A percentile compares a stretch with the other conserved stretches of the same genome.
These are phyloP conservation scores for Perodicticus potto DNA, from an alignment of 2,797 vertebrate species.

Conservation along the genomic window DNA sequence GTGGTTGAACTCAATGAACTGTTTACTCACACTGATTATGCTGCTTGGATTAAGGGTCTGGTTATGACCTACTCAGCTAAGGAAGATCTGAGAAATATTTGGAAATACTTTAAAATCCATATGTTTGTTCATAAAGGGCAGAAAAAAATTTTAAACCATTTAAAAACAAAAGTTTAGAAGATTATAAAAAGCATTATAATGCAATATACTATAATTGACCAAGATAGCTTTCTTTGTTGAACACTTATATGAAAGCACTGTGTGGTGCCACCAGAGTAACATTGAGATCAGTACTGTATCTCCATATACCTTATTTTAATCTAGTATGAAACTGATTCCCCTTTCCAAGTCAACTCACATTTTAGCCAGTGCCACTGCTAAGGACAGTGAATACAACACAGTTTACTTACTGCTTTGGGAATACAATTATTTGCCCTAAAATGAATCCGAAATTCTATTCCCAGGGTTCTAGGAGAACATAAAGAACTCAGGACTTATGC, in stretches of 20 bases:
- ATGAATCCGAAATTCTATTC: conserved; percentile 7
- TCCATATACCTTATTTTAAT: conserved; percentile 1
- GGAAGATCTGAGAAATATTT: conserved; percentile 40
- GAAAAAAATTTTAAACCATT: background rate
- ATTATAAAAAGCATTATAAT: conserved; percentile 36
- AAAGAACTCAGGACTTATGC: conserved; percentile 32
- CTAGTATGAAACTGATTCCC: conserved; percentile 37
- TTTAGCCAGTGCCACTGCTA: conserved; percentile 1
- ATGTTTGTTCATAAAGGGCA: background rate
- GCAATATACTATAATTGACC: background rate
- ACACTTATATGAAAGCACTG: conserved; percentile 53
- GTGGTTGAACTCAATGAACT: conserved; percentile 35
- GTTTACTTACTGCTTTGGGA: conserved; percentile 64
- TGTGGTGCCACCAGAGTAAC: background rate
- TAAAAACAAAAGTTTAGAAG: conserved; percentile 58
- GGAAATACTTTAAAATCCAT: background rate
- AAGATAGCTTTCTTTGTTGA: conserved; percentile 38
- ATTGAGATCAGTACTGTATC: background rate
- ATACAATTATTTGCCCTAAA: conserved; percentile 57
- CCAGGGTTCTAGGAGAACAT: background rate
- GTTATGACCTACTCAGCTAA: conserved; percentile 47
- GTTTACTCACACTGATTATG: conserved; percentile 42
- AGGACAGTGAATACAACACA: background rate
- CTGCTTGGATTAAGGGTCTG: background rate
- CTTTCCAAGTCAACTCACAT: conserved; percentile 58